Evolutionary conservation across 2,888 invertebrate species (phyloP).

Genomic region (Orthosia incerta): DNA sequence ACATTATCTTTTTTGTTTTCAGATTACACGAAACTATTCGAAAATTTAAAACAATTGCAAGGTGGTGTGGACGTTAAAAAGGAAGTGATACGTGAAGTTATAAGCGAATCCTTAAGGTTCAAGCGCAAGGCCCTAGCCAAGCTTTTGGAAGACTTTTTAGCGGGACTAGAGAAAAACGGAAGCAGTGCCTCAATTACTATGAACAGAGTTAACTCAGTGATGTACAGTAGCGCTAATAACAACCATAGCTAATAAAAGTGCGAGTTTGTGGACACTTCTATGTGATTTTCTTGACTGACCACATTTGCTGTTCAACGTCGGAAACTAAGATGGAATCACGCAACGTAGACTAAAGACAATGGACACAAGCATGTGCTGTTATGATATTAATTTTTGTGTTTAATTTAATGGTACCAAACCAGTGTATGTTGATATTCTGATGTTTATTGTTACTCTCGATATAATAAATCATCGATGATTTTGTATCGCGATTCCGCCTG

Average conservation of each 20-base stretch:
- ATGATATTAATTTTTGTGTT: slow-evolving; percentile 65
- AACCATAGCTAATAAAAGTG: slow-evolving; percentile 85
- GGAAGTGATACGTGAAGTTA: slow-evolving; percentile 93
- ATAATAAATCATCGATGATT: slow-evolving; percentile 61
- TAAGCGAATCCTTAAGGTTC: slow-evolving; percentile 94
- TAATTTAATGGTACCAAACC: slow-evolving; percentile 58
- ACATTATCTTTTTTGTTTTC: slow-evolving; percentile 76
- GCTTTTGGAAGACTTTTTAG: slow-evolving; percentile 92
- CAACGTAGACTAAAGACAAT: slow-evolving; percentile 46
- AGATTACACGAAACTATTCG: slow-evolving; percentile 94
- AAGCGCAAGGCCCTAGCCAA: slow-evolving; percentile 94
- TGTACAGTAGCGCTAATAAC: slow-evolving; percentile 81
- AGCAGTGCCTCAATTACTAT: slow-evolving; percentile 85
- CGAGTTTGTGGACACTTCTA: slow-evolving; percentile 68
- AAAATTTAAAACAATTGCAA: slow-evolving; percentile 93
- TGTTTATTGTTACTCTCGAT: slow-evolving; percentile 59
- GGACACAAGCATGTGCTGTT: slow-evolving; percentile 63
- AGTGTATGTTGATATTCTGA: slow-evolving; percentile 61
- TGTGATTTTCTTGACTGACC: slow-evolving; percentile 60
- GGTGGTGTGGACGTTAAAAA: slow-evolving; percentile 93
- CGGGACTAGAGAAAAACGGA: slow-evolving; percentile 88
- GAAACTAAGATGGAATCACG: slow-evolving; percentile 46
- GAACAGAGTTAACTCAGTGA: slow-evolving; percentile 78
- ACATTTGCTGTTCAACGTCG: slow-evolving; percentile 58
- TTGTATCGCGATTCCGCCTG: slow-evolving; percentile 68